Evolutionary conservation across 30 jellyfish, hydroid and myxozoan species (phyloP).

Genomic region (Aurelia coerulea): DNA sequence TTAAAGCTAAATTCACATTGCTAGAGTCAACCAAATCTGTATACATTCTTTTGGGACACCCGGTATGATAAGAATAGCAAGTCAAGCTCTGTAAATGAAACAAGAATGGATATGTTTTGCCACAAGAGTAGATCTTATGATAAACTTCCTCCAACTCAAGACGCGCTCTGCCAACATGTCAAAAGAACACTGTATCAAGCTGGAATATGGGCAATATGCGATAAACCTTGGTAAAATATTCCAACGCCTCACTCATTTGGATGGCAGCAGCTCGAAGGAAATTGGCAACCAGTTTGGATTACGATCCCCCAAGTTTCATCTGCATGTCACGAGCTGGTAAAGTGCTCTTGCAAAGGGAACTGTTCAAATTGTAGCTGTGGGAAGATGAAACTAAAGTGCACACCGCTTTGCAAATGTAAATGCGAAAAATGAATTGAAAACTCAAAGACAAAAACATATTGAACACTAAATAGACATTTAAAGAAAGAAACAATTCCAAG

Average conservation of each 20-base stretch:
- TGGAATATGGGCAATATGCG: conserved; percentile 30
- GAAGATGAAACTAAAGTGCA: conserved; percentile 19
- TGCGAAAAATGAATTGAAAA: conserved; percentile 18
- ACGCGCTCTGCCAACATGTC: not conserved
- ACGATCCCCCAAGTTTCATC: conserved; percentile 25
- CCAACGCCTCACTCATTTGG: conserved; percentile 36
- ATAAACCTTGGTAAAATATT: conserved; percentile 17
- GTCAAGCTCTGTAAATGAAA: too few species aligned
- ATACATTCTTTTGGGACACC: too few species aligned
- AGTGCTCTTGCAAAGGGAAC: conserved; percentile 21
- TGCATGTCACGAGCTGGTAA: conserved; percentile 23
- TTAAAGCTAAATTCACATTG: too few species aligned
- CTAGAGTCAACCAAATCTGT: too few species aligned
- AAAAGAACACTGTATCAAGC: conserved; percentile 17
- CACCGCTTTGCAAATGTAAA: conserved; percentile 30
- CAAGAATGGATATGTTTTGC: too few species aligned
- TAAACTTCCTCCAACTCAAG: too few species aligned
- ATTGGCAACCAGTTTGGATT: conserved; percentile 25
- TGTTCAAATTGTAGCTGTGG: conserved; percentile 12
- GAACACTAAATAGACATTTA: conserved; percentile 14
- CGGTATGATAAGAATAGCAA: too few species aligned
- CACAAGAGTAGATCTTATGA: too few species aligned
- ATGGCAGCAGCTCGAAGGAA: conserved; percentile 19
- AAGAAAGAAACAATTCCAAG: conserved; percentile 24
- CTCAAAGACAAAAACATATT: not conserved